phyloP scores from a whole-genome alignment of 2,888 invertebrate genomes.

The Cynaeus angustus region DNA sequence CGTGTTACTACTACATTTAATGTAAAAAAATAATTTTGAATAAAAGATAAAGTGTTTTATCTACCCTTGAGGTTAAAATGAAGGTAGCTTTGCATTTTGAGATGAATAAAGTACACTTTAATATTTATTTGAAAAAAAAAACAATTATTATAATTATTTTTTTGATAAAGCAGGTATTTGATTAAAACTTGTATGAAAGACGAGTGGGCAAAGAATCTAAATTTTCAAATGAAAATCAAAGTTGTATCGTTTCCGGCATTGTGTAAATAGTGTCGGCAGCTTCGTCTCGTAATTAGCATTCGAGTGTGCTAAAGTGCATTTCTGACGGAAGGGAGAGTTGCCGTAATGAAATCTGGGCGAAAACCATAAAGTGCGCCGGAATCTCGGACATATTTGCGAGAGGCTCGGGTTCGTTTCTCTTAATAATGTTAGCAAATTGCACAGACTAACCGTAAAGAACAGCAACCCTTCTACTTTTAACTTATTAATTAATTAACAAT shows the following conservation, averaged over 20 bases:
- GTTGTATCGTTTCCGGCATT: slow-evolving; percentile 11
- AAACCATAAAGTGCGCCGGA: slow-evolving; percentile 66
- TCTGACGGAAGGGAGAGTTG: slow-evolving; percentile 45
- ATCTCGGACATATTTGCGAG: slow-evolving; percentile 71
- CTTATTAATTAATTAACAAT: slow-evolving; percentile 73
- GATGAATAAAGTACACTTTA: no score
- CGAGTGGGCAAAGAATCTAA: no score
- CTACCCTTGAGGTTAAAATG: no score
- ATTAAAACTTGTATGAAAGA: no score
- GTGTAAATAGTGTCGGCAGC: slow-evolving; percentile 36
- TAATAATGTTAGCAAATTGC: slow-evolving; percentile 72
- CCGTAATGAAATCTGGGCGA: slow-evolving; percentile 52
- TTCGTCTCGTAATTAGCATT: slow-evolving; percentile 47
- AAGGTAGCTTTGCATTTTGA: no score
- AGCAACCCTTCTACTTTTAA: slow-evolving; percentile 69
- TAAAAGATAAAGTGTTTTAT: no score
- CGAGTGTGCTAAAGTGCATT: slow-evolving; percentile 42
- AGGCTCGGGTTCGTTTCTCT: slow-evolving; percentile 65
- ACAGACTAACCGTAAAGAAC: slow-evolving; percentile 70
- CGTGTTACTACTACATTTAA: no score
- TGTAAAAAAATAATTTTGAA: no score
- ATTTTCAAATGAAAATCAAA: no score
- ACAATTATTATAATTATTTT: no score
- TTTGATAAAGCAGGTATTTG: no score
- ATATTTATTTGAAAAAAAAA: no score